Conservation (phyloP, 2,888 invertebrate species). For the Hanleya hanleyi region DNA sequence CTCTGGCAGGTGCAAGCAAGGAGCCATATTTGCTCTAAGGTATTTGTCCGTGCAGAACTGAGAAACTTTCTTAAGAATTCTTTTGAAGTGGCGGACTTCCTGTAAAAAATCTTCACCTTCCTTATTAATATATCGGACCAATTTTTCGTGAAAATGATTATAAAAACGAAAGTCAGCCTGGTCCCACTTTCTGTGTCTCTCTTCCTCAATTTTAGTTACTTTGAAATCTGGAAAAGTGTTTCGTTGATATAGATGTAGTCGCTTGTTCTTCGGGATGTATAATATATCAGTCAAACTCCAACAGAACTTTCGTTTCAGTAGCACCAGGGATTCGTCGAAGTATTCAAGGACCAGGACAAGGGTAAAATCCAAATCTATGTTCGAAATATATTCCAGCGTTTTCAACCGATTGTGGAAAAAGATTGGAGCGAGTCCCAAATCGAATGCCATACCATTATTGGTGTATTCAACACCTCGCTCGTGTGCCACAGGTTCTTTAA, state of each 20-base stretch:
- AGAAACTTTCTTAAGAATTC: background rate
- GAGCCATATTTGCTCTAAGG: background rate
- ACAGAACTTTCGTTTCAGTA: slow-evolving; percentile 47
- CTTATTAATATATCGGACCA: background rate
- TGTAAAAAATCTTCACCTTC: background rate
- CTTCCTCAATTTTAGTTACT: background rate
- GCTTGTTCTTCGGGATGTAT: slow-evolving; percentile 39
- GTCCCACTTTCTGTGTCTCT: slow-evolving; percentile 18
- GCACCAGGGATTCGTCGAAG: slow-evolving; percentile 52
- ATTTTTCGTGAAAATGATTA: background rate
- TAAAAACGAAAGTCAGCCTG: background rate
- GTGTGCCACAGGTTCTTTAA: background rate
- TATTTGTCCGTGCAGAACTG: too few species aligned
- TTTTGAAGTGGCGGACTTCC: background rate
- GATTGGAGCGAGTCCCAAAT: background rate
- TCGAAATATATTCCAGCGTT: slow-evolving; percentile 24
- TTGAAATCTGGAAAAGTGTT: background rate
- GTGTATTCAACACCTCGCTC: slow-evolving; percentile 19
- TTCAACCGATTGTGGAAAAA: background rate
- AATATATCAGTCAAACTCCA: slow-evolving; percentile 51
- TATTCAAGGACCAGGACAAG: slow-evolving; percentile 50
- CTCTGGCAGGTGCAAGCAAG: background rate
- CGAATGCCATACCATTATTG: slow-evolving; percentile 31
- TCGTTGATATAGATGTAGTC: background rate
- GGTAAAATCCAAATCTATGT: slow-evolving; percentile 44